These are phyloP conservation scores for Gymnoscopelus microlampas DNA, from an alignment of 2,797 vertebrate genomes.

Conservation along the genomic window DNA sequence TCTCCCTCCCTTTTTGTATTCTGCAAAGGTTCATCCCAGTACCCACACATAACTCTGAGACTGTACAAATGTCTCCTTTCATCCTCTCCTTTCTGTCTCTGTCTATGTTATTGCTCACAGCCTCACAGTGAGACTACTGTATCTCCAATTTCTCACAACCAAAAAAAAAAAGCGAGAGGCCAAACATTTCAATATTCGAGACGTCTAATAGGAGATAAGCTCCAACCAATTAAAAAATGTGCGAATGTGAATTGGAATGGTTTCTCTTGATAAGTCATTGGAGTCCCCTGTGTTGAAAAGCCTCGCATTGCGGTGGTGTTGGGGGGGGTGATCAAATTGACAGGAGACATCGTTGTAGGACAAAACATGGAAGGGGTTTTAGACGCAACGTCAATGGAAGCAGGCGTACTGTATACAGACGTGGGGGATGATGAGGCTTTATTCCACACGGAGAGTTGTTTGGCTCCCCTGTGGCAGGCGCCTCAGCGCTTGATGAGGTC, in stretches of 20 bases:
- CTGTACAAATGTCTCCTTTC: no score
- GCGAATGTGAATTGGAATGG: slow-evolving; percentile 22
- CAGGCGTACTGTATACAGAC: not conserved
- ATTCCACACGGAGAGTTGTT: slow-evolving; percentile 23
- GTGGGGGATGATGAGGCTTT: slow-evolving; percentile 12
- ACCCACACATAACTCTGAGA: no score
- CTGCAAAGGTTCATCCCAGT: no score
- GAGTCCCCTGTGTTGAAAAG: no score
- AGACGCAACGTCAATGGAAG: slow-evolving; percentile 27
- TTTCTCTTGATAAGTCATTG: slow-evolving; percentile 47
- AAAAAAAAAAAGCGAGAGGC: slow-evolving; percentile 30
- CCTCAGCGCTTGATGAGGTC: slow-evolving; percentile 71
- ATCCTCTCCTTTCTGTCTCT: not conserved
- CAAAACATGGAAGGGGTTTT: slow-evolving; percentile 7
- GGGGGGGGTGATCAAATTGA: not conserved
- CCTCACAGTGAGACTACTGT: not conserved
- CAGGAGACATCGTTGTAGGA: slow-evolving; percentile 33
- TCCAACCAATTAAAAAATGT: slow-evolving; percentile 53
- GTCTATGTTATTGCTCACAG: not conserved
- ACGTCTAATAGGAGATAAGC: slow-evolving; percentile 54
- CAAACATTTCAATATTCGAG: slow-evolving; percentile 57
- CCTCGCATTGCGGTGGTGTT: no score
- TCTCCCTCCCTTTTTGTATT: not conserved
- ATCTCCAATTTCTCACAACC: not conserved
- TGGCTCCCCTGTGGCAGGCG: slow-evolving; percentile 27